These are phyloP conservation scores for Caradrina kadenii DNA, from an alignment of 2,888 invertebrate genomes.

Conservation along the genomic window DNA sequence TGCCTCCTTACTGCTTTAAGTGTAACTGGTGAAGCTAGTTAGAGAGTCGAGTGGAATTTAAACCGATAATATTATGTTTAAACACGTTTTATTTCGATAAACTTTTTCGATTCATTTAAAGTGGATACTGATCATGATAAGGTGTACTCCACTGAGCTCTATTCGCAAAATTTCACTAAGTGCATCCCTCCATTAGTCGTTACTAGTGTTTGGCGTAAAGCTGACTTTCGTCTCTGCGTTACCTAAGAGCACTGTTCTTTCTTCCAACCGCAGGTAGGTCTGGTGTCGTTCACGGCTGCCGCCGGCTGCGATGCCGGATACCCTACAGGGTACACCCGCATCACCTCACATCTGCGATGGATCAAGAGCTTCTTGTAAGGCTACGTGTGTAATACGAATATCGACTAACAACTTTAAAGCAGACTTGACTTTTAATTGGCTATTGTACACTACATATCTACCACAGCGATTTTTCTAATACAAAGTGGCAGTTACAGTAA, in stretches of 20 bases:
- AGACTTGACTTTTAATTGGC: background rate
- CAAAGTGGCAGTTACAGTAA: no score
- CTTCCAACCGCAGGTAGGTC: slow-evolving; percentile 19
- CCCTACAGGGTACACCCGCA: slow-evolving; percentile 37
- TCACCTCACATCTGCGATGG: slow-evolving; percentile 40
- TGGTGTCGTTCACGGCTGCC: slow-evolving; percentile 30
- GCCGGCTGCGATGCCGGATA: slow-evolving; percentile 27
- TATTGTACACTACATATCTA: no score
- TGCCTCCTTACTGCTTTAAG: background rate
- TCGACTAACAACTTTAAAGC: background rate
- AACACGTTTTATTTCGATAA: slow-evolving; percentile 1
- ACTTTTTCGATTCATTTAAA: no score
- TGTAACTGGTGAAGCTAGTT: background rate
- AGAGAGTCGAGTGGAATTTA: no score
- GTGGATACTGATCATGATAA: no score
- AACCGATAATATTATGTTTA: background rate
- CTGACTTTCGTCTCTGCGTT: background rate
- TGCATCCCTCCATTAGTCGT: background rate
- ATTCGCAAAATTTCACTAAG: background rate
- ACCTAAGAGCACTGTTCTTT: background rate
- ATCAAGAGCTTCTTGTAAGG: slow-evolving; percentile 33
- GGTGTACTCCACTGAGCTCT: no score
- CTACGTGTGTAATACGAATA: no score
- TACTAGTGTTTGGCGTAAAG: background rate
- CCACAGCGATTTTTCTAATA: no score